A percentile compares a stretch with the other conserved stretches of the same genome.
phyloP scores from a whole-genome alignment of 2,113 vertebrate species.

The Zosterops lateralis region DNA sequence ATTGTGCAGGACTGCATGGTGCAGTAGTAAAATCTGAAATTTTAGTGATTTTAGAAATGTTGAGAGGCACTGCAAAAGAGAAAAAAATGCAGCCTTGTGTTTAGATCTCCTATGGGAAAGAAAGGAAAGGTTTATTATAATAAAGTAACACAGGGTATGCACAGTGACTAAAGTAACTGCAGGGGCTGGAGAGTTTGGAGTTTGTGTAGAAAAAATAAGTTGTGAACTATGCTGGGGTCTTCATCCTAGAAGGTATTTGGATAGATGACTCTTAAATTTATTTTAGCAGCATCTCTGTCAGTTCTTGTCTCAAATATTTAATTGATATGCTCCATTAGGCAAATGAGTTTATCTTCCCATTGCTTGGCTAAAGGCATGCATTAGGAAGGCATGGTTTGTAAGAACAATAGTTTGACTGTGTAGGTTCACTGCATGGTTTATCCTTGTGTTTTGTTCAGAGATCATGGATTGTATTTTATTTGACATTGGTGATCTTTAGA shows the following conservation, averaged over 20 bases:
- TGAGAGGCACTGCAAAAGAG: neutral
- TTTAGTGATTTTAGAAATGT: neutral
- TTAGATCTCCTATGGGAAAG: neutral
- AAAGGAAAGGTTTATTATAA: neutral
- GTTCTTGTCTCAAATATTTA: conserved; percentile 30
- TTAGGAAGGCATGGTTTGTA: conserved; percentile 1
- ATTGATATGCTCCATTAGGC: conserved; percentile 15
- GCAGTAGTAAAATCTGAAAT: neutral
- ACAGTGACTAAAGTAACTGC: neutral
- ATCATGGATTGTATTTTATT: neutral
- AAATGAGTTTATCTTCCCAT: conserved; percentile 22
- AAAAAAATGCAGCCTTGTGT: neutral
- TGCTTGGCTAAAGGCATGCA: conserved; percentile 30
- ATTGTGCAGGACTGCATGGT: neutral
- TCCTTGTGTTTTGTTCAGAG: neutral
- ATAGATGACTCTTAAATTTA: neutral
- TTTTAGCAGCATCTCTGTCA: conserved; percentile 14
- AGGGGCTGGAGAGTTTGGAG: neutral
- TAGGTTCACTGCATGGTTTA: neutral
- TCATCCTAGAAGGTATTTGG: neutral
- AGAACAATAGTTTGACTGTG: conserved; percentile 1
- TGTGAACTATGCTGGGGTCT: neutral
- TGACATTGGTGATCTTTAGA: neutral
- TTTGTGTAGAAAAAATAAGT: neutral
- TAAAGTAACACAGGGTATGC: neutral